Evolutionary conservation across 2,797 vertebrate species (phyloP).

Genomic region (Vultur gryphus): DNA sequence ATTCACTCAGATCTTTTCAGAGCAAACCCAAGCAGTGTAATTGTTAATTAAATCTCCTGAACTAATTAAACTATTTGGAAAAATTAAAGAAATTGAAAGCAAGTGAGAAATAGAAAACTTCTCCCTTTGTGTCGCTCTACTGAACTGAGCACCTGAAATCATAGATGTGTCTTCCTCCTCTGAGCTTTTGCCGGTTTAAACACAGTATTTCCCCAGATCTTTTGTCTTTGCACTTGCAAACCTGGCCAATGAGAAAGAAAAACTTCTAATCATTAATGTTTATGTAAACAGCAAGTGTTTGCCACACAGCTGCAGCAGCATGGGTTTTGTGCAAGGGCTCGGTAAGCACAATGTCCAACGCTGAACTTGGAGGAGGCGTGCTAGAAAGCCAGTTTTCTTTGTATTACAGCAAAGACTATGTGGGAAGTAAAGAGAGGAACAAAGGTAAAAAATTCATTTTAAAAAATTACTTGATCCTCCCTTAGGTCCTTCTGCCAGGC

Average conservation of each 20-base stretch:
- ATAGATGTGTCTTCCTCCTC: not conserved
- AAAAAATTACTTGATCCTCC: not conserved
- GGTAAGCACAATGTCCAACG: rapidly evolving
- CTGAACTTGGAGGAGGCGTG: not conserved
- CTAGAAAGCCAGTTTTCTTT: not conserved
- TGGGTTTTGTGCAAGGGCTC: not conserved
- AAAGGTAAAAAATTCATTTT: not conserved
- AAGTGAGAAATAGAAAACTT: not conserved
- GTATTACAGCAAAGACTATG: not conserved
- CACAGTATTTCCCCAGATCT: not conserved
- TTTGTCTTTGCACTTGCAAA: not conserved
- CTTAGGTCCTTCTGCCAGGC: not conserved
- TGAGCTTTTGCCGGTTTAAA: not conserved
- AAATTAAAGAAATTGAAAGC: not conserved
- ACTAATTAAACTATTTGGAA: not conserved
- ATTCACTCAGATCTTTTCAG: not conserved
- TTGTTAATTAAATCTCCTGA: not conserved
- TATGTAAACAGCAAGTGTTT: not conserved
- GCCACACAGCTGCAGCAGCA: not conserved
- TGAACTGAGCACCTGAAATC: not conserved
- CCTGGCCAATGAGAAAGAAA: not conserved
- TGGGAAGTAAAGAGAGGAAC: not conserved
- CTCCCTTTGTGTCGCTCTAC: not conserved
- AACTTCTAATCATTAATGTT: not conserved
- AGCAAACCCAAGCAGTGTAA: not conserved